Base-by-base conservation (phyloP, 2,797 vertebrate species). In the Meriones psammophilus region DNA sequence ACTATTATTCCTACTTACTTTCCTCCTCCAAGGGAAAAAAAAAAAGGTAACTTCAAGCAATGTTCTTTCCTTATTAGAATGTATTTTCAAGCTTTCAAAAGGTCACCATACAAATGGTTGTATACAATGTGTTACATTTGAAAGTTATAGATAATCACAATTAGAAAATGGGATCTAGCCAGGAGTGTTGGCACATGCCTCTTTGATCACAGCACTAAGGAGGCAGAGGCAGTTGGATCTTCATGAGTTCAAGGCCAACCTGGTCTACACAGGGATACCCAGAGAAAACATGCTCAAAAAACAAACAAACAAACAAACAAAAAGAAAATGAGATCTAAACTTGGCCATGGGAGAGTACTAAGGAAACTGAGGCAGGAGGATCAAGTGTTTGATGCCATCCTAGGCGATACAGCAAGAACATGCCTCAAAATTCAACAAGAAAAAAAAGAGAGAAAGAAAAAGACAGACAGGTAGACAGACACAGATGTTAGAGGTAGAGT, bases 71-170 rank as follows among this genome's bases (percentile, higher is more conserved):
- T n/a, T 77, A 33, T 93, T 90, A 81, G 73, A 90, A 95, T 64
- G 13, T 66, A 9, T 83, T 96, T 96, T 88, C 71, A 77, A 66
- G 94, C 36, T 94, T 94, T 64, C 54, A 84, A 87, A 88, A n/a
- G 8, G 71, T 88, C 46, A 69, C 20, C 46, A 92, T 91, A 83
- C 50, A 79, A 91, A 81, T 73, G 74, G 60, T 50, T 89, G 28
- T 94, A 80, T 94, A 36, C 26, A 89, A 12, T 94, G 80, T 30
- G 88, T 62, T 76, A 33, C 33, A 78, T 92, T 69, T 60, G 58
- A 78, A 96, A 91, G 68, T 69, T 84, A 79, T 18, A n/a, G 36
- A 60, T 78, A 89, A 62, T 73, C 36, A 62, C 80, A 78, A 66
- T 83, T 66, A 76, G 68, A 92, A 95, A 96, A 86, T 13, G 93